Evolutionary conservation across 2,113 vertebrate species (phyloP), one percentile per base, ranked within the genome.

Genomic region (Corythoichthys haematopterus): DNA sequence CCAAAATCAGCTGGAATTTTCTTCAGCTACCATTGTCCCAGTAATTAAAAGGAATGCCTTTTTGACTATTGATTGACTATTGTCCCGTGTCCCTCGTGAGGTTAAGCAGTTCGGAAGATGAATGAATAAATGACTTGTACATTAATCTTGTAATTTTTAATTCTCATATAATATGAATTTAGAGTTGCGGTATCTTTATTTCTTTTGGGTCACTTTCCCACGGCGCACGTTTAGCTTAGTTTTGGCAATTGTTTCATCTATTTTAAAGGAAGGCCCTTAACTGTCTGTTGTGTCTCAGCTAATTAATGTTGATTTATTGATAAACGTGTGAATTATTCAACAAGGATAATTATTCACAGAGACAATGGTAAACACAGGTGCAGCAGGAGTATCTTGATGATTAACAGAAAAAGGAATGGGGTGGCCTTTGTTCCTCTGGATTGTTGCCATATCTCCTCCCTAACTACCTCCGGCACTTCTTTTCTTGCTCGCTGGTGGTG

Each of bases 221-320:
- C 60, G 37, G 45, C 56, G 59, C 40, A 53, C 47, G 16, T 66
- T 68, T 72, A 74, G 8, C 48, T 72, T 33, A 56, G 57, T 71
- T 65, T 53, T 58, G 64, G 70, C 15, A 4, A 56, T 52, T 36
- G 55, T 37, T 68, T 62, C 45, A 74, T 75, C 75, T 56, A 59
- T 69, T 51, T 66, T 67, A 8, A 69, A 72, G 80, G 65, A 64
- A 50, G 59, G 70, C 71, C 75, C 73, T 75, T 53, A 63, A 65
- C 75, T 76, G 65, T 77, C 78, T 76, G 74, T 40, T 74, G 74
- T 82, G 78, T 82, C 82, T 79, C 64, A 74, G 83, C 80, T 90
- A 87, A 89, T 91, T 89, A 91, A 86, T 80, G 72, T 76, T 87
- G 65, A 91, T 89, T 87, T 87, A 90, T 89, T 91, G 83, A 90